Evolutionary conservation across 2,797 vertebrate species (phyloP), one percentile per base, ranked within the genome.

Genomic region (Gymnoscopelus microlampas): DNA sequence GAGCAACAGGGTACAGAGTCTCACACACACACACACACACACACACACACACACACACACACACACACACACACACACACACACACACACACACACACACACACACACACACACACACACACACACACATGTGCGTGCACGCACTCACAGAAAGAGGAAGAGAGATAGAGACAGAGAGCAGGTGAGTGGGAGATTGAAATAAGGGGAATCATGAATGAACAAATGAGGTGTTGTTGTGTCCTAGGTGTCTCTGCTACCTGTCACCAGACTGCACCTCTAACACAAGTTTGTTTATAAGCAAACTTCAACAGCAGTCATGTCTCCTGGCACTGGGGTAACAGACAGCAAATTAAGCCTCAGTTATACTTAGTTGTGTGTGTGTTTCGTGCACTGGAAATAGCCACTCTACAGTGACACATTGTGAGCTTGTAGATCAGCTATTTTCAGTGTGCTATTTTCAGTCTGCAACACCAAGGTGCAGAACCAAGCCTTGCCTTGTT

Each of bases 211-310:
- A 44, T 8, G 19, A 11, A 3, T 56, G 59, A 64, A 73, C 10
- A 32, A 60, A 63, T 73, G 1, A 72, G 15, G 4, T 51, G 24
- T 48, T n/a, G 15, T 48, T 64, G 61, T 47, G 39, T 64, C 47
- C 58, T 58, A 12, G 19, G 51, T 66, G 44, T 47, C 29, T 12
- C 35, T 32, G 26, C 9, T 24, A 49, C 13, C 10, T 47, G 59
- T 58, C 68, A 63, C 57, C 48, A 62, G 54, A 65, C 73, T 69
- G 53, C 19, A 15, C 53, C 44, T 3, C 60, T 24, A 54, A 71
- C 15, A 76, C 60, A 49, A 19, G 4, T 2, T 59, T 59, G 13
- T 65, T 64, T n/a, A 26, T 19, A 44, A 39, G 63, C 51, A n/a
- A 12, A 64, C 55, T 29, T 71, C 14, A 11, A 12, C 61, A 57